Evolutionary conservation across 2,797 vertebrate species (phyloP).

Genomic region (Rhynchotus rufescens): DNA sequence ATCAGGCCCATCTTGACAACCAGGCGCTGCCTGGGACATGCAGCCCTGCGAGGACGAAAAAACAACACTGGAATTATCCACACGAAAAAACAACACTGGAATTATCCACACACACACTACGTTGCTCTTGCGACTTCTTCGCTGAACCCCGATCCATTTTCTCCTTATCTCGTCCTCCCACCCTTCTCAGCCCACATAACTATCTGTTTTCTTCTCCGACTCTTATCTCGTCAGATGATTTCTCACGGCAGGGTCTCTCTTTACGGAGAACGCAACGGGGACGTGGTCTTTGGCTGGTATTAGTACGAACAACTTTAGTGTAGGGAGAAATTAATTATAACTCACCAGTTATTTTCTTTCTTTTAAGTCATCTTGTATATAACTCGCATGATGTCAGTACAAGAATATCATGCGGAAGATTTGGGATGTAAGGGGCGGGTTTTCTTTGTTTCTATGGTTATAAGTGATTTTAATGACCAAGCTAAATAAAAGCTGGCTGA

Average conservation of each 20-base stretch:
- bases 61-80: too few relatives aligned
- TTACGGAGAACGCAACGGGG: not conserved
- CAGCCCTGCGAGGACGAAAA: not conserved
- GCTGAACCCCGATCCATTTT: not conserved
- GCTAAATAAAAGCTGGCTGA: constrained; percentile 59
- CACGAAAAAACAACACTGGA: too few relatives aligned
- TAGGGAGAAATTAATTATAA: not conserved
- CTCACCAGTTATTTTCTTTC: not conserved
- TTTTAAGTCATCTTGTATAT: not conserved
- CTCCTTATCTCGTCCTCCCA: not conserved
- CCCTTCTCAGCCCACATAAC: not conserved
- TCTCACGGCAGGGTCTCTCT: not conserved
- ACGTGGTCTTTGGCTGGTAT: not conserved
- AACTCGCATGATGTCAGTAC: constrained; percentile 35
- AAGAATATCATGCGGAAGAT: constrained; percentile 46
- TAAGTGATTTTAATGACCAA: constrained; percentile 66
- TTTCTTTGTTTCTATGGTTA: constrained; percentile 72
- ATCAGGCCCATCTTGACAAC: not conserved
- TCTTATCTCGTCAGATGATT: not conserved
- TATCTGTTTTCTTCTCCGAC: not conserved
- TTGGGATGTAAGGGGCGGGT: constrained; percentile 43
- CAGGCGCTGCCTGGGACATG: not conserved
- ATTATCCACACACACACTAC: too few relatives aligned
- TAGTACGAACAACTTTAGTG: not conserved
- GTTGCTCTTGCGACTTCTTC: not conserved